Evolutionary conservation across 2,888 invertebrate species (phyloP).

Genomic region (Acrocyrtus sp.): DNA sequence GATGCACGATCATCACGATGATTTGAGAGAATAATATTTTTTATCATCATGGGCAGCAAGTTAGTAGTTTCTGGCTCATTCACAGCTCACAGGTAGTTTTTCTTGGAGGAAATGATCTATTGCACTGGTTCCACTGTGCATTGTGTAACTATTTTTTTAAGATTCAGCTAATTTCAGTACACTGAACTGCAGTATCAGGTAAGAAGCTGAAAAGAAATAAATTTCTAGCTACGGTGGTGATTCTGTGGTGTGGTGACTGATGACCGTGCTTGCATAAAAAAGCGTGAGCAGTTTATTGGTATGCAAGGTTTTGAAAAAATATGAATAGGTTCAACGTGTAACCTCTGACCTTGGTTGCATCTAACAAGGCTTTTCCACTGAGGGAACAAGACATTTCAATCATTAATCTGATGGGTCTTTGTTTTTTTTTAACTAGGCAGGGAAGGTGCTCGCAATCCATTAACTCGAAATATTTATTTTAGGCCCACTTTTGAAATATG

Average conservation of each 20-base stretch:
- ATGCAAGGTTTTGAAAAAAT: conserved; percentile 21
- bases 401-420: too few species aligned
- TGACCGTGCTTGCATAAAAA: not conserved
- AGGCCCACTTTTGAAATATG: too few species aligned
- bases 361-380: conserved; percentile 42
- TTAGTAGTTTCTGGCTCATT: conserved; percentile 22
- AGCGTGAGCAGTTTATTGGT: not conserved
- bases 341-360: conserved; percentile 46
- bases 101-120: conserved; percentile 5
- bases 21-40: not conserved
- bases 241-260: not conserved
- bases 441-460: too few species aligned
- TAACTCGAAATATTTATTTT: too few species aligned
- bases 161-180: too few species aligned
- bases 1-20: conserved; percentile 32
- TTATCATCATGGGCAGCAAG: conserved; percentile 12
- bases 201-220: not conserved
- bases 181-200: not conserved
- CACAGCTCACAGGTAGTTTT: conserved; percentile 19
- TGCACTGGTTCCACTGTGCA: not conserved
- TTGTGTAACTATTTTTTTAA: too few species aligned
- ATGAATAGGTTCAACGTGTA: conserved; percentile 41
- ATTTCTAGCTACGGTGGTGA: not conserved
- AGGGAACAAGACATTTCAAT: conserved; percentile 7
- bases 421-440: too few species aligned